phyloP scores from a whole-genome alignment of 2,888 invertebrate genomes.

The Yponomeuta sedellus region DNA sequence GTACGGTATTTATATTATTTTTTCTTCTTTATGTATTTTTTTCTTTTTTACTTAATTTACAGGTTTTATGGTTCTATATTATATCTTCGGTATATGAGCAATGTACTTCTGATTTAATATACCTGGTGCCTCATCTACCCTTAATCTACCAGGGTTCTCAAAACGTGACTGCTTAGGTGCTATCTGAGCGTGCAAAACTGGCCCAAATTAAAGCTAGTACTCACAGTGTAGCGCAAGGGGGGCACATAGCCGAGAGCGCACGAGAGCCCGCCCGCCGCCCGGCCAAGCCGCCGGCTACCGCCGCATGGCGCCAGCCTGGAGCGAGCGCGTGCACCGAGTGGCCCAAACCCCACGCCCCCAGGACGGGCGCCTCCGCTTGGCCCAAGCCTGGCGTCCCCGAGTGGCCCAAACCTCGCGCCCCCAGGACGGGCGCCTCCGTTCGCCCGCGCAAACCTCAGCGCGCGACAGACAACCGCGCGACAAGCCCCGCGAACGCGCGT shows the following conservation, averaged over 20 bases:
- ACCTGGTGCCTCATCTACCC: too few relatives aligned
- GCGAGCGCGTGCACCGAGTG: slow-evolving; percentile 43
- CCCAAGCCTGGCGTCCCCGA: slow-evolving; percentile 17
- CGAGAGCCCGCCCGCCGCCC: slow-evolving; percentile 61
- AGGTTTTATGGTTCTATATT: too few relatives aligned
- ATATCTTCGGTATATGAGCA: too few relatives aligned
- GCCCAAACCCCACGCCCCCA: slow-evolving; percentile 28
- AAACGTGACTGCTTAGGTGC: too few relatives aligned
- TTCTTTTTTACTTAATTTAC: too few relatives aligned
- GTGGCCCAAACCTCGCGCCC: slow-evolving; percentile 24
- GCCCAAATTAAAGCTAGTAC: slow-evolving; percentile 21
- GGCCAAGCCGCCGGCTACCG: slow-evolving; percentile 65
- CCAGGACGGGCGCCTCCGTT: not conserved
- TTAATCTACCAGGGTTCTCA: too few relatives aligned
- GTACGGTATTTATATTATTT: too few relatives aligned
- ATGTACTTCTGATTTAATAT: too few relatives aligned
- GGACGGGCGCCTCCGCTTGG: too few relatives aligned
- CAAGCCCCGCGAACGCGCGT: slow-evolving; percentile 22
- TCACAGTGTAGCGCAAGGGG: slow-evolving; percentile 72
- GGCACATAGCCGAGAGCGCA: slow-evolving; percentile 75
- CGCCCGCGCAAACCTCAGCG: too few relatives aligned
- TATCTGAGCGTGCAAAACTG: too few relatives aligned
- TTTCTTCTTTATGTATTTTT: too few relatives aligned
- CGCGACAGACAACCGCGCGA: slow-evolving; percentile 2
- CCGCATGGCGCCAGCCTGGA: slow-evolving; percentile 41